These are phyloP conservation scores for Dysmachus trigonus DNA, from an alignment of 2,888 invertebrate species.

Conservation along the genomic window DNA sequence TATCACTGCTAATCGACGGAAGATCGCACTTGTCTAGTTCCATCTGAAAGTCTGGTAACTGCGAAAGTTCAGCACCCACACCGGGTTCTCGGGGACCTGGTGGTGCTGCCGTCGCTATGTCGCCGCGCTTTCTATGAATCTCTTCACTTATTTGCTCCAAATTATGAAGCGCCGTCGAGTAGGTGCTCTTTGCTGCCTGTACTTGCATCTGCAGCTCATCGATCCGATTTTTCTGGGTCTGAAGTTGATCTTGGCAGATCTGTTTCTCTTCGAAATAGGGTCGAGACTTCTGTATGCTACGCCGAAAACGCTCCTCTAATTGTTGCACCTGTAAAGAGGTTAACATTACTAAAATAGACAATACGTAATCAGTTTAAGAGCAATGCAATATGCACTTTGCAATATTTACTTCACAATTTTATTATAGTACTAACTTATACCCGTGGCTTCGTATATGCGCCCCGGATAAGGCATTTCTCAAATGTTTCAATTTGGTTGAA, in stretches of 20 bases:
- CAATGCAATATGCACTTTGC: no score
- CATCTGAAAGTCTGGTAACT: constrained; percentile 66
- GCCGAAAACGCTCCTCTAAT: constrained; percentile 82
- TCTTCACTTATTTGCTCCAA: constrained; percentile 93
- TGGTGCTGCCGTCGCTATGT: constrained; percentile 58
- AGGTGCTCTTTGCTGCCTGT: constrained; percentile 75
- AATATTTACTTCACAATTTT: no score
- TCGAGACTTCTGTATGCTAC: constrained; percentile 85
- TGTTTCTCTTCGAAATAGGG: constrained; percentile 92
- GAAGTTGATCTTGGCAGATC: constrained; percentile 84
- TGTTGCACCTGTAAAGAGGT: constrained; percentile 70
- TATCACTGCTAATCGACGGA: constrained; percentile 66
- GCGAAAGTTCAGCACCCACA: constrained; percentile 74
- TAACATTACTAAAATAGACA: not conserved
- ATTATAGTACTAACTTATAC: no score
- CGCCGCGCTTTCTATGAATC: constrained; percentile 72
- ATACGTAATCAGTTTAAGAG: not conserved
- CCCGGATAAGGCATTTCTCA: no score
- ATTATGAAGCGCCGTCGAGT: constrained; percentile 82
- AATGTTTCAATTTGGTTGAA: no score
- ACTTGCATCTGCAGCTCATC: constrained; percentile 83
- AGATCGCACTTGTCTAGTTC: constrained; percentile 70
- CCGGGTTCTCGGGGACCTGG: constrained; percentile 71
- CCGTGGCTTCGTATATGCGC: no score
- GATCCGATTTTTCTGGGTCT: constrained; percentile 85